Percentiles rank a stretch among this genome's conserved stretches.
These are phyloP conservation scores for Hipparchia sbordonii DNA, from an alignment of 2,888 invertebrate genomes.

Conservation along the genomic window DNA sequence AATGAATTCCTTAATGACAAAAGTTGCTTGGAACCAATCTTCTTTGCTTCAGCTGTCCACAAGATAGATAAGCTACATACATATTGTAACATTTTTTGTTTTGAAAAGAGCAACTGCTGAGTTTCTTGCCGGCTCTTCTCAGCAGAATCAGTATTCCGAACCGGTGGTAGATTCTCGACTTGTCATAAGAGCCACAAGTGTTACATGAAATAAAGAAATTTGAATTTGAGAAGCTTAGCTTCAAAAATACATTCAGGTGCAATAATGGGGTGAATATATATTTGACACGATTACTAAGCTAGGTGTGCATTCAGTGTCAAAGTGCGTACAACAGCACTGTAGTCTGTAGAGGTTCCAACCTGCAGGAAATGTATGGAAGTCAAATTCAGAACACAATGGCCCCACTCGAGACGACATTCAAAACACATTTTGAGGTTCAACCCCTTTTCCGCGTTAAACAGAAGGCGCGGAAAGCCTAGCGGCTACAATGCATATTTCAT, in stretches of 20 bases:
- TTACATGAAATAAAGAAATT: no score
- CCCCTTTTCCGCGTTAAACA: constrained; percentile 34
- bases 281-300: not conserved
- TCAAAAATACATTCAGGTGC: not conserved
- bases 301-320: constrained; percentile 15
- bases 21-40: no score
- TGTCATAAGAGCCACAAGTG: no score
- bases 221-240: not conserved
- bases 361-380: constrained; percentile 32
- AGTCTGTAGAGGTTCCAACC: constrained; percentile 23
- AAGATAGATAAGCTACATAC: no score
- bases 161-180: no score
- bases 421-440: constrained; percentile 38
- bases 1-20: no score
- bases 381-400: constrained; percentile 32
- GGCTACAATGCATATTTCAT: constrained; percentile 7
- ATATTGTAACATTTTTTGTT: no score
- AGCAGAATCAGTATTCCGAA: no score
- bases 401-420: constrained; percentile 40
- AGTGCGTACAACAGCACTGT: constrained; percentile 18
- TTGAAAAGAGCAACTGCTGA: no score
- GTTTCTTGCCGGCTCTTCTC: no score
- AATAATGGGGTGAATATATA: no score
- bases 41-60: no score
- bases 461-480: constrained; percentile 33